Evolutionary conservation across 1,140 invertebrate species (phyloP), one percentile per base, ranked within the genome.

Genomic region (Philaenus spumarius): DNA sequence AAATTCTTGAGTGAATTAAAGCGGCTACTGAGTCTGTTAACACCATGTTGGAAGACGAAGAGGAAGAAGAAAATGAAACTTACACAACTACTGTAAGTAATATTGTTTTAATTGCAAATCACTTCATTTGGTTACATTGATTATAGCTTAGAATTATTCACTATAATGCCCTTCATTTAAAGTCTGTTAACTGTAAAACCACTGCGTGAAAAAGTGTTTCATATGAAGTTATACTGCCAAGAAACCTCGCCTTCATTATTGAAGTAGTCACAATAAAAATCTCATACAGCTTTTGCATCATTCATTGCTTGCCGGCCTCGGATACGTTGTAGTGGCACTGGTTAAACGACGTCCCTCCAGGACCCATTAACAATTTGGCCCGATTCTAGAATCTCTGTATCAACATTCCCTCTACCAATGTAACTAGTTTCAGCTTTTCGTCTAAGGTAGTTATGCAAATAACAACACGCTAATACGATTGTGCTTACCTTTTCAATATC

Each of bases 401-500:
- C n/a, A n/a, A 45, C 42, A 45, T 45, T 45, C 6, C 42, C 42
- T 15, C 42, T 45, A 47, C 9, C 9, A 22, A n/a, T 47, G 45
- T 47, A 47, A 9, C 20, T 47, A 22, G 2, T 47, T 20, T 5
- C 11, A 22, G 45, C 9, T 42, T 47, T 56, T 56, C 46, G 23
- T 30, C 55, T 22, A 55, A 62, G 53, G 59, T 60, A 70, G 58
- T n/a, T n/a, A n/a, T n/a, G n/a, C n/a, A n/a, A n/a, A n/a, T n/a
- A n/a, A n/a, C n/a, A n/a, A n/a, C n/a, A n/a, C n/a, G n/a, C n/a
- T n/a, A n/a, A n/a, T n/a, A n/a, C n/a, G n/a, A n/a, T n/a, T n/a
- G n/a, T n/a, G 26, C 51, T 51, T 24, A 62, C 42, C n/a, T 47
- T 69, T 43, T 66, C 37, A 40, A 64, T 57, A 48, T n/a, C n/a